A percentile compares a stretch with the other conserved stretches of the same genome.
Conservation (phyloP, 2,113 vertebrate genomes). For the Ibidorhyncha struthersii region DNA sequence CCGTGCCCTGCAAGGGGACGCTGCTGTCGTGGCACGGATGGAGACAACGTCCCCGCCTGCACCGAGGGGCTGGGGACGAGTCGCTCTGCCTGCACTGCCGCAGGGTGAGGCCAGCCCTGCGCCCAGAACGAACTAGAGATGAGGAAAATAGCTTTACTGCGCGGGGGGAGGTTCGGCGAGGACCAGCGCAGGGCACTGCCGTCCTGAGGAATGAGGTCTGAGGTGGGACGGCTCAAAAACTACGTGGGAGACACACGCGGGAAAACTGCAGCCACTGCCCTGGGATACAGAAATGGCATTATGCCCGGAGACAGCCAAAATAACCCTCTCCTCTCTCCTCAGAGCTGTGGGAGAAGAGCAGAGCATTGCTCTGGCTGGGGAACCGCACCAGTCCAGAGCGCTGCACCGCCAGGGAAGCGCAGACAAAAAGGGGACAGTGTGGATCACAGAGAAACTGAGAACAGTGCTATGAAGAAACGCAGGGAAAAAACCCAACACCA, state of each 20-base stretch:
- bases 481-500: no score
- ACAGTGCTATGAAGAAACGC: no score
- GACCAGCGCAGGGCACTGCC: not conserved
- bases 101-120: not conserved
- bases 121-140: no score
- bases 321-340: not conserved
- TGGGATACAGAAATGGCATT: not conserved
- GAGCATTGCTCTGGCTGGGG: not conserved
- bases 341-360: not conserved
- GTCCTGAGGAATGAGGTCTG: not conserved
- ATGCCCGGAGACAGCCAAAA: not conserved
- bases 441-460: no score
- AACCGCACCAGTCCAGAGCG: not conserved
- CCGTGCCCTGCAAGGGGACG: not conserved
- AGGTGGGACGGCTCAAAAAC: no score
- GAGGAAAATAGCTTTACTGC: not conserved
- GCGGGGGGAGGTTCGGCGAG: not conserved
- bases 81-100: not conserved
- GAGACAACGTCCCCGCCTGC: not conserved
- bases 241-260: fast-evolving
- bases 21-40: not conserved
- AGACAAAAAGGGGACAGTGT: no score
- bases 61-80: not conserved
- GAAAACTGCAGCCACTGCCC: not conserved
- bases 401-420: no score